Conservation (phyloP, 2,113 vertebrate genomes). For the Sardina pilchardus region DNA sequence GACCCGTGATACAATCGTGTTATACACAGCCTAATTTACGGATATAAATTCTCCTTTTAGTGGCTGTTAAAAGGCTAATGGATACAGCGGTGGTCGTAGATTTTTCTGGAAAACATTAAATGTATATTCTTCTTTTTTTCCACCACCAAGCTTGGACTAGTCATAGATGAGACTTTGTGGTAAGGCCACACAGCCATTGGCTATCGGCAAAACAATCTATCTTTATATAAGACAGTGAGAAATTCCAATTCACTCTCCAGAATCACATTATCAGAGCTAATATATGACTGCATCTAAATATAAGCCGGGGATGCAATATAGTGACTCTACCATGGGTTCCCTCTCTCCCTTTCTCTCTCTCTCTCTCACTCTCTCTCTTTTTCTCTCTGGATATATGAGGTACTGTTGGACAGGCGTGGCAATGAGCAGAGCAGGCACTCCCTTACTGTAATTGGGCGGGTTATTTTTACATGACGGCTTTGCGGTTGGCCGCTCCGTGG, state of each 20-base stretch:
- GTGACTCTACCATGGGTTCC: conserved; percentile 54
- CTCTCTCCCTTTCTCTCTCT: conserved; percentile 35
- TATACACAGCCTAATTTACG: conserved; percentile 89
- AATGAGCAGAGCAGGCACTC: conserved; percentile 67
- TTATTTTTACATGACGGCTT: conserved; percentile 80
- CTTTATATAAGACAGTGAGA: conserved; percentile 95
- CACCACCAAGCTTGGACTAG: conserved; percentile 76
- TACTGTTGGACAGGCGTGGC: conserved; percentile 69
- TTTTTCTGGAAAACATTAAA: conserved; percentile 88
- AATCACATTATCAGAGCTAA: conserved; percentile 91
- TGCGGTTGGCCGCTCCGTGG: conserved; percentile 78
- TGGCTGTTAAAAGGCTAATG: conserved; percentile 95
- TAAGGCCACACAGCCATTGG: conserved; percentile 85
- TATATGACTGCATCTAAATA: conserved; percentile 92
- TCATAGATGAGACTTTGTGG: conserved; percentile 78
- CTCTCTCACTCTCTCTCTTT: conserved; percentile 42
- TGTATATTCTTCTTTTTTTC: conserved; percentile 74
- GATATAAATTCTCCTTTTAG: conserved; percentile 94
- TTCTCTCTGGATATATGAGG: conserved; percentile 70
- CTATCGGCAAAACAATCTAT: conserved; percentile 95
- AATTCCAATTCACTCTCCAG: conserved; percentile 91
- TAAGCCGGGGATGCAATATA: conserved; percentile 76
- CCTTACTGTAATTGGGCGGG: conserved; percentile 75
- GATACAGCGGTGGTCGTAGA: conserved; percentile 81
- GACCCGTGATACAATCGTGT: conserved; percentile 89